A percentile compares a stretch with the other conserved stretches of the same genome.
Evolutionary conservation across 1,140 invertebrate species (phyloP).

Genomic region (Ditylenchus dipsaci): DNA sequence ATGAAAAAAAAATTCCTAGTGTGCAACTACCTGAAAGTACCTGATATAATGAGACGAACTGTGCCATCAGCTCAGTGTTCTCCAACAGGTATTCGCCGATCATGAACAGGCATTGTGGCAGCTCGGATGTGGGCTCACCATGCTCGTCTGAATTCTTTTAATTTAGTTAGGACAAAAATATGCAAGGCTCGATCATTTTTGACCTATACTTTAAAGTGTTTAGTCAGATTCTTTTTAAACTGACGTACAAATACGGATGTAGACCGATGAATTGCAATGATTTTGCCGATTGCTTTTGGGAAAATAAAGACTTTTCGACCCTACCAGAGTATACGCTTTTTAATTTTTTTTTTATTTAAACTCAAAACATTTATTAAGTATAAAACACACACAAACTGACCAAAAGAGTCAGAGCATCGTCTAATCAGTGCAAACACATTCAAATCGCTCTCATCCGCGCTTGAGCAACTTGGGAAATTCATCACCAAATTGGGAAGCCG

Average conservation of each 20-base stretch:
- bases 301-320: no score
- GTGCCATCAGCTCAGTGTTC: slow-evolving; percentile 43
- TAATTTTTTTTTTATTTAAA: no score
- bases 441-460: slow-evolving; percentile 18
- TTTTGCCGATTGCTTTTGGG: no score
- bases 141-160: slow-evolving; percentile 35
- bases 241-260: no score
- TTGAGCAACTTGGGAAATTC: slow-evolving; percentile 19
- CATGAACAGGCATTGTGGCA: slow-evolving; percentile 49
- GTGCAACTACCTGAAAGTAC: no score
- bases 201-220: no score
- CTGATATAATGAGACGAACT: slow-evolving; percentile 48
- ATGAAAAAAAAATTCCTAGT: no score
- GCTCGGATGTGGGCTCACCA: slow-evolving; percentile 37
- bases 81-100: slow-evolving; percentile 53
- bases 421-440: slow-evolving; percentile 24
- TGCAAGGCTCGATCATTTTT: no score
- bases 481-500: neutral
- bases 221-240: no score
- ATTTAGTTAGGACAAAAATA: no score
- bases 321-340: no score
- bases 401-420: slow-evolving; percentile 41
- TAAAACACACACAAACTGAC: slow-evolving; percentile 8
- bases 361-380: neutral
- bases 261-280: no score